phyloP scores from a whole-genome alignment of 2,113 vertebrate species.

The Apodemus speciosus region DNA sequence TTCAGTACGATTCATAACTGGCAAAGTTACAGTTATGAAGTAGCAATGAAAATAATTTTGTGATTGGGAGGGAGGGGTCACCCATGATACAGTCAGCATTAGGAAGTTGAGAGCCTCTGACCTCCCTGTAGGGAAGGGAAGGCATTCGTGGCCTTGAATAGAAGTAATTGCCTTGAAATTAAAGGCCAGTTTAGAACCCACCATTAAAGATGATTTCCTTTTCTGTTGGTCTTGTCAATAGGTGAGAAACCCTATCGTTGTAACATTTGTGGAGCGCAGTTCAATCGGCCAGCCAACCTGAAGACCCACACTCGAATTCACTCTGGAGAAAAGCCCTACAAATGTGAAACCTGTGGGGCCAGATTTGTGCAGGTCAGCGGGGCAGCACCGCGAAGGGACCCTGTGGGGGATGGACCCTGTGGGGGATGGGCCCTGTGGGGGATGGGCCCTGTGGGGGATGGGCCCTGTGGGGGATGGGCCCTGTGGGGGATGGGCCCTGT shows the following conservation, averaged over 20 bases:
- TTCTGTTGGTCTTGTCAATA: conserved; percentile 67
- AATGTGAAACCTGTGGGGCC: conserved; percentile 94
- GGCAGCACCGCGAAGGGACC: accelerated
- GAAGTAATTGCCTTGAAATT: not conserved
- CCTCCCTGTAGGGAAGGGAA: not conserved
- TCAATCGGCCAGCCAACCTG: conserved; percentile 97
- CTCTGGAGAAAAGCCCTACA: conserved; percentile 99
- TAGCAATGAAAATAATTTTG: not conserved
- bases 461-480: too few species aligned
- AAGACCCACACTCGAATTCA: conserved; percentile 98
- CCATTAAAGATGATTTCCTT: not conserved
- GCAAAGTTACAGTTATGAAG: not conserved
- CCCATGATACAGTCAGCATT: too few species aligned
- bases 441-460: too few species aligned
- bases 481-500: too few species aligned
- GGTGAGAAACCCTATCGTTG: conserved; percentile 98
- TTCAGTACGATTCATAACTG: not conserved
- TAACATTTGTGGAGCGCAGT: conserved; percentile 96
- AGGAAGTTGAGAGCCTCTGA: not conserved
- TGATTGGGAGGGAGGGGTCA: not conserved
- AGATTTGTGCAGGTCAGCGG: conserved; percentile 87
- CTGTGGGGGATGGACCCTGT: too few species aligned
- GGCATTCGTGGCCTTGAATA: not conserved
- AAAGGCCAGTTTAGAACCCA: not conserved
- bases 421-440: too few species aligned